Percentiles rank a stretch among this genome's conserved stretches.
phyloP scores from a whole-genome alignment of 2,113 vertebrate species.

The Heloderma charlesbogerti region DNA sequence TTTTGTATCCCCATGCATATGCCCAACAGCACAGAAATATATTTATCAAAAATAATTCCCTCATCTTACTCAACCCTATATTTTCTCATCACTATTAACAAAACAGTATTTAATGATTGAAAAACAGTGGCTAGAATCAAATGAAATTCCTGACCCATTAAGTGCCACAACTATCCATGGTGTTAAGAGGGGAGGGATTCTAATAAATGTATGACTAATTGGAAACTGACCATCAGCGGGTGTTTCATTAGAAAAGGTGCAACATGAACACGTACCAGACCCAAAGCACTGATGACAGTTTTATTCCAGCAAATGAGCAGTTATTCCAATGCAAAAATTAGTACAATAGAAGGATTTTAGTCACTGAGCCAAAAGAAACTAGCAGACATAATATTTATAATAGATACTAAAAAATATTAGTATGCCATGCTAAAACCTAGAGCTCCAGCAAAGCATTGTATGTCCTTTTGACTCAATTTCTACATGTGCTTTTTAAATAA shows the following conservation, averaged over 20 bases:
- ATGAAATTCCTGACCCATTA: not conserved
- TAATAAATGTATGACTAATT: not conserved
- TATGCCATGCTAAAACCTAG: not conserved
- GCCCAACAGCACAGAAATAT: conserved; percentile 48
- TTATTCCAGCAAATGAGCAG: not conserved
- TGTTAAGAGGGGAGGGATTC: not conserved
- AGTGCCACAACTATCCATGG: not conserved
- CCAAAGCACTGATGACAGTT: not conserved
- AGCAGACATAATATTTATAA: too few species aligned
- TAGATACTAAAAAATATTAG: not conserved
- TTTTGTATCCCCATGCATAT: conserved; percentile 57
- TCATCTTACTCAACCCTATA: not conserved
- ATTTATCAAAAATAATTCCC: conserved; percentile 47
- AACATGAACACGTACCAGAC: not conserved
- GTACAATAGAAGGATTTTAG: not conserved
- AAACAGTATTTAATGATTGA: not conserved
- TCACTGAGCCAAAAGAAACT: not conserved
- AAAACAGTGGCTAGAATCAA: not conserved
- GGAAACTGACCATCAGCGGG: not conserved
- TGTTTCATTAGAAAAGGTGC: conserved; percentile 5
- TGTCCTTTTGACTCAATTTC: not conserved
- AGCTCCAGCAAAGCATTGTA: not conserved
- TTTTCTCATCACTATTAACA: not conserved
- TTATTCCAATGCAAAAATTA: not conserved
- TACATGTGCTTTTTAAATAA: not conserved